phyloP scores from a whole-genome alignment of 2,888 invertebrate species.

The Hipparchia sbordonii region DNA sequence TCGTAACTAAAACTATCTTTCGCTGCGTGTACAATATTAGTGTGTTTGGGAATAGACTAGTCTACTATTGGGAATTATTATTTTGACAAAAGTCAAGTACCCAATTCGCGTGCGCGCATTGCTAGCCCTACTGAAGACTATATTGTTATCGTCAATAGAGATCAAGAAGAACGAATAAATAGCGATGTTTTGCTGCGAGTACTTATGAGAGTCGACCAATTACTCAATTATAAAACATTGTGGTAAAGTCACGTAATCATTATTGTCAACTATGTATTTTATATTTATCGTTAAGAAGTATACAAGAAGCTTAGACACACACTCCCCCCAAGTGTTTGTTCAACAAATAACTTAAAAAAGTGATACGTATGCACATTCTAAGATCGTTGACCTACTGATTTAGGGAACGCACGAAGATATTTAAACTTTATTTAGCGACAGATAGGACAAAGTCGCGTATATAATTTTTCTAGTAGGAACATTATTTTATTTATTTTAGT shows the following conservation, averaged over 20 bases:
- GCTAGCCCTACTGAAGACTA: too few species aligned
- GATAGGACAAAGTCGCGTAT: background rate
- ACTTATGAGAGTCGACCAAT: background rate
- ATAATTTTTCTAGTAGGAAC: background rate
- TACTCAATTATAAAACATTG: background rate
- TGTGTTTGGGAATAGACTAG: too few species aligned
- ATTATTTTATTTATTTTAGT: background rate
- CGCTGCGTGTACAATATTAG: too few species aligned
- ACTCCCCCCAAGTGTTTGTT: conserved; percentile 49
- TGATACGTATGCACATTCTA: conserved; percentile 40
- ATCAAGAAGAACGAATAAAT: background rate
- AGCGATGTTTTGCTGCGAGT: background rate
- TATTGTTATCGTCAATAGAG: background rate
- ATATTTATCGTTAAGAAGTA: conserved; percentile 31
- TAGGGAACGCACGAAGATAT: conserved; percentile 22
- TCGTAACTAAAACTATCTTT: too few species aligned
- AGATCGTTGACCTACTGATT: conserved; percentile 47
- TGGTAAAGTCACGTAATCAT: background rate
- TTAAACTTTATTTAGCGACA: background rate
- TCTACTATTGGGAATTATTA: too few species aligned
- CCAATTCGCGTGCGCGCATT: too few species aligned
- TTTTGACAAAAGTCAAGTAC: too few species aligned
- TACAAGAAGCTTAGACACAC: conserved; percentile 49
- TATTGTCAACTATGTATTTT: background rate
- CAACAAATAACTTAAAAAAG: conserved; percentile 52